phyloP scores from a whole-genome alignment of 2,888 invertebrate genomes.

The Stenchaetothrips biformis region DNA sequence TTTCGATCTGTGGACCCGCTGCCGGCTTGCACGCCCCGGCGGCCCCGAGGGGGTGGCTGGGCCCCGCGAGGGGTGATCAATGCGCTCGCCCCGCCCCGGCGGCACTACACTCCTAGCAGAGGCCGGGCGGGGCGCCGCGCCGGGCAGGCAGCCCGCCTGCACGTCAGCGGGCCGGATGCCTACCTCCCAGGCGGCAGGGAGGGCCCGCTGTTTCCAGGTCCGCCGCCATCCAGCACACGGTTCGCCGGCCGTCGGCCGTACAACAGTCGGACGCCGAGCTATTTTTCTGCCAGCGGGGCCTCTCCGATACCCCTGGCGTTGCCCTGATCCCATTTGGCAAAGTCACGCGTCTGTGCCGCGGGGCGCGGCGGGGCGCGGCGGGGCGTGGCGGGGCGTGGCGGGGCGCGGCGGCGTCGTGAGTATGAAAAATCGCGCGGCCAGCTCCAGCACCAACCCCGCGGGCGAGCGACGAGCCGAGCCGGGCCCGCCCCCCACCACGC shows the following conservation, averaged over 20 bases:
- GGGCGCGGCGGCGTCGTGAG: neutral
- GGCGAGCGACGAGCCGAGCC: neutral
- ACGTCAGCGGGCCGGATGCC: neutral
- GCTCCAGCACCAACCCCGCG: neutral
- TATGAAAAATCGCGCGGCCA: neutral
- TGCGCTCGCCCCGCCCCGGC: conserved; percentile 1
- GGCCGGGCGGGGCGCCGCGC: neutral
- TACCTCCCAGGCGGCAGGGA: neutral
- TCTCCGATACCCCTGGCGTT: too few relatives aligned
- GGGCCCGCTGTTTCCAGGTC: too few relatives aligned
- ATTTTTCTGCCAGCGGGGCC: too few relatives aligned
- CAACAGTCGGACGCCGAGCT: too few relatives aligned
- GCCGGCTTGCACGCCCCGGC: neutral
- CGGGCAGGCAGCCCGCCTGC: neutral
- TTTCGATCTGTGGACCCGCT: neutral
- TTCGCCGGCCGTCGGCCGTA: too few relatives aligned
- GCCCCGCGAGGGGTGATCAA: neutral
- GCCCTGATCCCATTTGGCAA: too few relatives aligned
- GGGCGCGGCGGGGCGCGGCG: too few relatives aligned
- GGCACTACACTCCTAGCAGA: neutral
- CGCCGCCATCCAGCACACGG: too few relatives aligned
- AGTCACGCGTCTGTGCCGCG: too few relatives aligned
- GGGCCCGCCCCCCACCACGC: neutral
- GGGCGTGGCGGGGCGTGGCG: neutral
- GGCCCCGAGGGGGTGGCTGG: neutral